Evolutionary conservation across 1,140 invertebrate species (phyloP), one percentile per base, ranked within the genome.

Genomic region (Galendromus occidentalis): DNA sequence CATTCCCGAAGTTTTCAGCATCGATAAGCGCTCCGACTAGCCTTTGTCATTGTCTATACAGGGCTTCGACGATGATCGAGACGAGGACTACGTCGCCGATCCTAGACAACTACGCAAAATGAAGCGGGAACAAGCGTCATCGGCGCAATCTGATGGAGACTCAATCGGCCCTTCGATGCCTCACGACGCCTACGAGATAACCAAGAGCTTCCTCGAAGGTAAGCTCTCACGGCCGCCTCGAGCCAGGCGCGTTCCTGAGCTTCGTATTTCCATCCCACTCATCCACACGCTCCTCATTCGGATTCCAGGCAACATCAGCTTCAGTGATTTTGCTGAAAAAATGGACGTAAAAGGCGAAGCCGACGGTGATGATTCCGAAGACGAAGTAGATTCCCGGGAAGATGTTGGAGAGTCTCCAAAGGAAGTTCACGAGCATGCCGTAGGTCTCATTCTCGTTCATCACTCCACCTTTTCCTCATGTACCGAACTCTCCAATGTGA

Each of bases 21-120:
- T 39, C 33, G 33, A 39, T 6, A 39, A 39, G n/a, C n/a, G n/a
- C 33, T 39, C 9, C 33, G 9, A 39, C n/a, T n/a, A n/a, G n/a
- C n/a, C n/a, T n/a, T n/a, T n/a, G 9, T 39, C 33, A 39, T 4
- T 9, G 9, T 39, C 4, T 39, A 4, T 9, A 9, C 9, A 68
- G 41, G 66, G 63, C 17, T 65, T 39, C 30, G 66, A 67, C 44
- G 44, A 68, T 41, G 66, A 68, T 47, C 29, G 63, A 25, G 66
- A 68, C 39, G 51, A 68, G 12, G 66, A 68, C 30, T 47, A 67
- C 28, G 30, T 67, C 14, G 66, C 44, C 14, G 67, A 55, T 55
- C 44, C 45, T 22, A 51, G 30, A 33, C 66, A 68, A 9, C 33
- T 59, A 33, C 51, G 51, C 25, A 59, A 33, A 22, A 17, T 2